phyloP scores from a whole-genome alignment of 2,888 invertebrate genomes.

The Thereva unica region DNA sequence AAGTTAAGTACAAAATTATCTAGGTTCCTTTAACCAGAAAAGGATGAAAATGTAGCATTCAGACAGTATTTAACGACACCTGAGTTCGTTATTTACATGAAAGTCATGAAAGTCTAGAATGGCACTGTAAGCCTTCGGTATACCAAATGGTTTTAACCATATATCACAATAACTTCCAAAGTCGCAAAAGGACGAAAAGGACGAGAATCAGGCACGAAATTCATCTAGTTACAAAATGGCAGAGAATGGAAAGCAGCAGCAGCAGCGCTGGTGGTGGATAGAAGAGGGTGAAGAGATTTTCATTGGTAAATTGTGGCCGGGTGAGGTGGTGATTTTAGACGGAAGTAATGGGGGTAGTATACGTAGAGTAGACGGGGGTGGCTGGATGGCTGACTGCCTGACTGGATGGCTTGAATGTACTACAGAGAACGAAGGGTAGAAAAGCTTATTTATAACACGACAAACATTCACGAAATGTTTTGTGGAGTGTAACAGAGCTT shows the following conservation, averaged over 20 bases:
- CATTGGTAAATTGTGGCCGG: too few species aligned
- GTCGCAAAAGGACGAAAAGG: too few species aligned
- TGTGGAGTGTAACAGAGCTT: slow-evolving; percentile 33
- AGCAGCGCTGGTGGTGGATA: background rate
- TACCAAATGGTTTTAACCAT: slow-evolving; percentile 34
- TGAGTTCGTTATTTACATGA: slow-evolving; percentile 35
- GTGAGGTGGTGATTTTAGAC: too few species aligned
- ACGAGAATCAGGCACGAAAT: background rate
- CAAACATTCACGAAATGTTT: slow-evolving; percentile 33
- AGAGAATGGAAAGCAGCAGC: background rate
- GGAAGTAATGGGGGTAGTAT: too few species aligned
- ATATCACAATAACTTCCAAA: slow-evolving; percentile 30
- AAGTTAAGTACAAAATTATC: slow-evolving; percentile 18
- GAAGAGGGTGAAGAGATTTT: background rate
- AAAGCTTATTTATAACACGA: slow-evolving; percentile 27
- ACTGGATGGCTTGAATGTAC: too few species aligned
- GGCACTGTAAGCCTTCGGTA: slow-evolving; percentile 28
- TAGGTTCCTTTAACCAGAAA: slow-evolving; percentile 23
- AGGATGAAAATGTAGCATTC: slow-evolving; percentile 28
- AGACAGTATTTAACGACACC: slow-evolving; percentile 33
- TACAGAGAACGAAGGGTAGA: too few species aligned
- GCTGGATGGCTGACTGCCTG: too few species aligned
- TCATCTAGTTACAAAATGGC: slow-evolving; percentile 17
- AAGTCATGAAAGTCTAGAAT: slow-evolving; percentile 30
- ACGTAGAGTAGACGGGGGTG: too few species aligned